Percentiles rank a stretch among this genome's conserved stretches.
phyloP scores from a whole-genome alignment of 2,888 invertebrate species.

The Himalopsyche japonica region DNA sequence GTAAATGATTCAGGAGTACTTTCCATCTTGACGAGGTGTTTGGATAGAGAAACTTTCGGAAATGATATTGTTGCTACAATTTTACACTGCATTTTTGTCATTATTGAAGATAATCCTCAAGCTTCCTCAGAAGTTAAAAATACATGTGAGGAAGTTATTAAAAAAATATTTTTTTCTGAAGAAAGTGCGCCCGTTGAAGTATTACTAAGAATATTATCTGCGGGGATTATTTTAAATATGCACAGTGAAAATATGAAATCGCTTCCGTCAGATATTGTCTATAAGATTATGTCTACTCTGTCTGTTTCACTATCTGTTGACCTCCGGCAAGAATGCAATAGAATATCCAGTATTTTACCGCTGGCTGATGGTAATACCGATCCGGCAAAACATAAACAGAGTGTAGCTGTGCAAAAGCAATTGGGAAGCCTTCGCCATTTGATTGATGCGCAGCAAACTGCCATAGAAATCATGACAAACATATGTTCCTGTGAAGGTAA shows the following conservation, averaged over 20 bases:
- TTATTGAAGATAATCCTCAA: constrained; percentile 70
- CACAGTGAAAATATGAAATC: constrained; percentile 52
- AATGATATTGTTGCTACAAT: constrained; percentile 60
- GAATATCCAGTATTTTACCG: constrained; percentile 57
- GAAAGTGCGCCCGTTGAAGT: constrained; percentile 52
- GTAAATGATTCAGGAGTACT: constrained; percentile 67
- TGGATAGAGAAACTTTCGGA: constrained; percentile 63
- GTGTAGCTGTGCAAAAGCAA: constrained; percentile 54
- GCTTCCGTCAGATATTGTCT: constrained; percentile 54
- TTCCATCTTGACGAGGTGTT: constrained; percentile 62
- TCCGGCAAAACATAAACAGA: constrained; percentile 50
- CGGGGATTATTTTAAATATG: constrained; percentile 63
- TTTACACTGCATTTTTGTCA: constrained; percentile 70
- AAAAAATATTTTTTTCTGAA: constrained; percentile 51
- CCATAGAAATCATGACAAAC: constrained; percentile 73
- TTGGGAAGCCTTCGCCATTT: constrained; percentile 58
- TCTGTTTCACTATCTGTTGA: constrained; percentile 60
- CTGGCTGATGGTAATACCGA: constrained; percentile 47
- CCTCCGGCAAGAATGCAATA: constrained; percentile 56
- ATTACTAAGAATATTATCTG: constrained; percentile 61
- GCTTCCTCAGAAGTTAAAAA: constrained; percentile 61
- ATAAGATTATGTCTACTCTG: constrained; percentile 57
- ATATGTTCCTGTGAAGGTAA: constrained; percentile 69
- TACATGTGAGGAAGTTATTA: constrained; percentile 54
- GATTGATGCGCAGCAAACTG: constrained; percentile 69